Percentiles rank a stretch among this genome's conserved stretches.
Evolutionary conservation across 2,888 invertebrate genomes (phyloP).

Genomic region (Stramonita haemastoma): DNA sequence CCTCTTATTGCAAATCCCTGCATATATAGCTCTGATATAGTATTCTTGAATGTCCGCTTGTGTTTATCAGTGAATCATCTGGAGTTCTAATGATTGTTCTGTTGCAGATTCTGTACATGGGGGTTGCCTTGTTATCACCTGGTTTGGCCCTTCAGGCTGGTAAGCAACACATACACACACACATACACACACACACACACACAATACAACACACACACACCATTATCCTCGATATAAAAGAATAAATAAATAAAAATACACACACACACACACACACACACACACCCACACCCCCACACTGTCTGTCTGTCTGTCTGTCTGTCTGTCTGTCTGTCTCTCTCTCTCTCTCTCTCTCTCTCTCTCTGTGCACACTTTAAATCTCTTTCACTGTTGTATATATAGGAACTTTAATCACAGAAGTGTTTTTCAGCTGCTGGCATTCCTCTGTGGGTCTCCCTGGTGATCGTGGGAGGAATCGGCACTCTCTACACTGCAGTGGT

Average conservation of each 20-base stretch:
- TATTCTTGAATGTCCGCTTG: no score
- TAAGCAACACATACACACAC: background rate
- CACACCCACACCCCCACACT: no score
- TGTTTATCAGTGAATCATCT: no score
- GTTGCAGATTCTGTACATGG: constrained; percentile 15
- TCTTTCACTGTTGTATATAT: no score
- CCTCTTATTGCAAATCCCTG: no score
- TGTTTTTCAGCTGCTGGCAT: constrained; percentile 87
- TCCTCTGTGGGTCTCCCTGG: constrained; percentile 87
- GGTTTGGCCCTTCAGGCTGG: constrained; percentile 19
- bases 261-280: no score
- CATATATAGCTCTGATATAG: no score
- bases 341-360: background rate
- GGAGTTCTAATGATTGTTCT: no score
- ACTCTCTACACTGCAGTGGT: constrained; percentile 79
- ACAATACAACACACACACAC: no score
- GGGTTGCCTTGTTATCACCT: constrained; percentile 4
- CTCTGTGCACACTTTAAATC: background rate
- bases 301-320: background rate
- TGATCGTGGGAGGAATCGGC: constrained; percentile 88
- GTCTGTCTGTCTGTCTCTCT: background rate
- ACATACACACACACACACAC: no score
- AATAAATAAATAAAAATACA: no score
- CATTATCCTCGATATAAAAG: no score
- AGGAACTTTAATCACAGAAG: background rate